phyloP scores from a whole-genome alignment of 2,113 vertebrate genomes.

The Brachyhypopomus gauderio region DNA sequence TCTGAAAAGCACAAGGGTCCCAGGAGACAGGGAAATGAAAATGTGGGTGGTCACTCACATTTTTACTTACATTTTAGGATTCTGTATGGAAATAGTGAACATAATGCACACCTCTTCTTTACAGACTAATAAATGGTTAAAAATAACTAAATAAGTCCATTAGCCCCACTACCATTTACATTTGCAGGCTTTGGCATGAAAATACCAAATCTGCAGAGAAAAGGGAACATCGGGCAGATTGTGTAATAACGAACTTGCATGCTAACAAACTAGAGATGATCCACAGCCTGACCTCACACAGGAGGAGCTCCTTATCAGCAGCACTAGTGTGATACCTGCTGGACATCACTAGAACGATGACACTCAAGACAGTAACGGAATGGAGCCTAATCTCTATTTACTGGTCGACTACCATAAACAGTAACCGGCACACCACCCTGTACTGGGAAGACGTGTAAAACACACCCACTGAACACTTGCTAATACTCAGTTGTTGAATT shows the following conservation, averaged over 20 bases:
- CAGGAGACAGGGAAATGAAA: neutral
- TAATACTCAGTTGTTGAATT: neutral
- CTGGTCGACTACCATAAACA: no score
- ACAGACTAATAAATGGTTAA: neutral
- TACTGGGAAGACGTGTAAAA: no score
- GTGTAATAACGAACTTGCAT: conserved; percentile 22
- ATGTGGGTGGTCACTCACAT: neutral
- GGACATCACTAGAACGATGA: neutral
- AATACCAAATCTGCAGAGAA: conserved; percentile 5
- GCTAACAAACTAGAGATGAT: neutral
- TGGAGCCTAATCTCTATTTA: no score
- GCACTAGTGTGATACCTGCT: neutral
- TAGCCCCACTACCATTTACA: neutral
- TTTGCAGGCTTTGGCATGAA: neutral
- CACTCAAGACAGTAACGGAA: neutral
- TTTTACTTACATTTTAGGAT: neutral
- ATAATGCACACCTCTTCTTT: neutral
- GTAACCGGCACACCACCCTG: no score
- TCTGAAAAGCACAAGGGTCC: neutral
- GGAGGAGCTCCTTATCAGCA: neutral
- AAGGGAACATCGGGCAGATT: conserved; percentile 9
- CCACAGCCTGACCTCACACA: neutral
- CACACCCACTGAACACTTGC: no score
- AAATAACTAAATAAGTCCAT: neutral
- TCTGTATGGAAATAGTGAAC: neutral